phyloP scores from a whole-genome alignment of 2,113 vertebrate species.

The Spheniscus mendiculus region DNA sequence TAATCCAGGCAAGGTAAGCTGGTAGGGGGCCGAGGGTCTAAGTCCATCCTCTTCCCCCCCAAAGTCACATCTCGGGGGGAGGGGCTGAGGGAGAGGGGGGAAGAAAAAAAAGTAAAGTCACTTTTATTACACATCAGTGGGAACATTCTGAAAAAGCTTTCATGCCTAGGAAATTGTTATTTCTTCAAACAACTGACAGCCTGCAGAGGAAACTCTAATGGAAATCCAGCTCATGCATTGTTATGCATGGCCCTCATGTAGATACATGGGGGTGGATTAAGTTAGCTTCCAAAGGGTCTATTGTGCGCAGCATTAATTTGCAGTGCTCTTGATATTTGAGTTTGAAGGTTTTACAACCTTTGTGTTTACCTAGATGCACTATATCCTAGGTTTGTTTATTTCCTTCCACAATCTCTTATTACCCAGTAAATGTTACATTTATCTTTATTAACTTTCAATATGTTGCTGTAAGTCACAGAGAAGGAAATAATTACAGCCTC shows the following conservation, averaged over 20 bases:
- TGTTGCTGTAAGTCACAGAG: slow-evolving; percentile 51
- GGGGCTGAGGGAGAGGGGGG: not conserved
- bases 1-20: slow-evolving; percentile 83
- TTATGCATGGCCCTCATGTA: slow-evolving; percentile 87
- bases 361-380: slow-evolving; percentile 91
- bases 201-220: slow-evolving; percentile 91
- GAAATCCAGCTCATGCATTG: slow-evolving; percentile 91
- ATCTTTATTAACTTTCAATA: slow-evolving; percentile 77
- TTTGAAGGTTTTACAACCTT: slow-evolving; percentile 90
- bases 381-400: slow-evolving; percentile 87
- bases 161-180: slow-evolving; percentile 95
- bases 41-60: slow-evolving; percentile 65
- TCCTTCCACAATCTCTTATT: slow-evolving; percentile 84
- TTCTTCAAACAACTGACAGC: slow-evolving; percentile 92
- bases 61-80: slow-evolving; percentile 66
- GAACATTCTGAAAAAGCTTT: slow-evolving; percentile 84
- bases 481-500: slow-evolving; percentile 65
- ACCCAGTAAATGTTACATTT: slow-evolving; percentile 76
- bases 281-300: slow-evolving; percentile 89
- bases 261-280: slow-evolving; percentile 95
- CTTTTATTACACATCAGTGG: slow-evolving; percentile 85
- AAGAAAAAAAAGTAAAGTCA: slow-evolving; percentile 76
- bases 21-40: slow-evolving; percentile 74
- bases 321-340: slow-evolving; percentile 84
- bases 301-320: slow-evolving; percentile 89